These are phyloP conservation scores for Petrosia ficiformis DNA, from an alignment of 37 sponge, comb jelly and placozoan genomes.

Conservation along the genomic window DNA sequence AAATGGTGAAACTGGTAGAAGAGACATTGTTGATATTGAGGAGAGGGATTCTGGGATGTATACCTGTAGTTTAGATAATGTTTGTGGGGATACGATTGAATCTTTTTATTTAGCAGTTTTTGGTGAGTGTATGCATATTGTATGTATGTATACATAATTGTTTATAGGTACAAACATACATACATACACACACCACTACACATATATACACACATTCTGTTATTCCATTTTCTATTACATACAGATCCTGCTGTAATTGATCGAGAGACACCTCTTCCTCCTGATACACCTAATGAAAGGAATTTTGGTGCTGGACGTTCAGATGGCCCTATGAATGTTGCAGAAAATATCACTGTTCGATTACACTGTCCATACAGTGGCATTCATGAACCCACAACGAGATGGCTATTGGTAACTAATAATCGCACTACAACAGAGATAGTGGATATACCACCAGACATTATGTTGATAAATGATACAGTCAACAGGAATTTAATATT, in stretches of 20 bases:
- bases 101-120: background rate
- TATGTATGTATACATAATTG: too few species aligned
- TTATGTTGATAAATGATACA: background rate
- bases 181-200: too few species aligned
- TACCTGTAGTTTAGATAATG: background rate
- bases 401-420: background rate
- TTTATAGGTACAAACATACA: too few species aligned
- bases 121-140: too few species aligned
- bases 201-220: too few species aligned
- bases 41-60: background rate
- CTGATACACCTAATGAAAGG: background rate
- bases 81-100: background rate
- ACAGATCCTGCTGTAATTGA: conserved; percentile 7
- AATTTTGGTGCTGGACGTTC: background rate
- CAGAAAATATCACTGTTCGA: background rate
- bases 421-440: background rate
- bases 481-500: background rate
- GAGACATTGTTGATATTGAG: background rate
- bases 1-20: background rate
- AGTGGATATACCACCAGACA: background rate
- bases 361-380: conserved; percentile 9
- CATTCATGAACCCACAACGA: background rate
- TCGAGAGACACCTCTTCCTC: background rate
- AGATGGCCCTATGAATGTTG: background rate
- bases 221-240: too few species aligned